Evolutionary conservation across 2,888 invertebrate species (phyloP), one percentile per base, ranked within the genome.

Genomic region (Polydrusus pterygomalis): DNA sequence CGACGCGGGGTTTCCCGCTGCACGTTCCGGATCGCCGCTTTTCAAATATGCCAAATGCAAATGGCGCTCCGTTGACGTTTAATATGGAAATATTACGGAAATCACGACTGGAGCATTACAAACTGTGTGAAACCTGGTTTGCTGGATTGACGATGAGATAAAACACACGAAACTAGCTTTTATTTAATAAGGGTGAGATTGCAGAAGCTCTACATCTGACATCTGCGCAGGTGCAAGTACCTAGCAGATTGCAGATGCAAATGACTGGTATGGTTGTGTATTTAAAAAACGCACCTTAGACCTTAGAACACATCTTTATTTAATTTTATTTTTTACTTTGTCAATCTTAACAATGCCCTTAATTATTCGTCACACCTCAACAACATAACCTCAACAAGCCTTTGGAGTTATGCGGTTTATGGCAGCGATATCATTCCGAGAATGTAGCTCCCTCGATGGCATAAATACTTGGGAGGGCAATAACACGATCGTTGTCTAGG

Each of bases 31-130:
- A 45, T 63, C 63, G 63, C 45, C 63, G 63, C 18, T 45, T 63
- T 18, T 25, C 63, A 63, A 63, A 63, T 63, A 63, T 63, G 63
- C 63, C 45, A 63, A 63, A 63, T 18, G 63, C 63, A 63, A 63
- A 63, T 45, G 40, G 45, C 63, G 45, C 45, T 54, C 17, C 25
- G 25, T 0, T 54, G 63, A 63, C 34, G 45, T 63, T 63, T 63
- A 63, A 63, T 63, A 63, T 63, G 63, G 45, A 25, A 45, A 25
- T 45, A 63, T 45, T 63, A 45, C 40, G 45, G 13, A n/a, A 63
- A 25, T 25, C 54, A 54, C 11, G 6, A 25, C 25, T 13, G 25
- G 54, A 54, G 25, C 54, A 15, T 20, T 18, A 9, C 1, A 8
- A 10, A 51, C 1, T 54, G 54, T 25, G 25, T 25, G 1, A 3